These are phyloP conservation scores for Apostichopus japonicus DNA, from an alignment of 35 echinoderm and acorn worm species.

Conservation along the genomic window DNA sequence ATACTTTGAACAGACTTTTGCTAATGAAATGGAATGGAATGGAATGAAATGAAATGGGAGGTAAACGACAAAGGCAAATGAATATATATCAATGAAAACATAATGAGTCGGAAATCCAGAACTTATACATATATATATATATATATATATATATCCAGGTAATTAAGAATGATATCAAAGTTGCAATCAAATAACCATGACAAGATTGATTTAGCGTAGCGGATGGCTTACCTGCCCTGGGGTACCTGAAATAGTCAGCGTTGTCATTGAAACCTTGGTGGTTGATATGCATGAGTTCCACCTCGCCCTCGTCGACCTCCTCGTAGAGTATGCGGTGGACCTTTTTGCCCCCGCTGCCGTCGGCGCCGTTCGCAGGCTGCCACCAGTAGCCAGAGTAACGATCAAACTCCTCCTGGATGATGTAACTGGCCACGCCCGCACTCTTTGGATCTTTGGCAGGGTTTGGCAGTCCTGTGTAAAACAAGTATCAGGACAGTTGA, in stretches of 20 bases:
- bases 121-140: too few species aligned
- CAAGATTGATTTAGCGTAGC: too few species aligned
- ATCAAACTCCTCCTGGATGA: slow-evolving; percentile 99
- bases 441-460: slow-evolving; percentile 88
- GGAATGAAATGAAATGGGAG: too few species aligned
- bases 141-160: too few species aligned
- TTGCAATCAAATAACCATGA: too few species aligned
- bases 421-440: slow-evolving; percentile 94
- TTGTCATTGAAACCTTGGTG: slow-evolving; percentile 71
- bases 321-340: slow-evolving; percentile 88
- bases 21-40: too few species aligned
- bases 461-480: slow-evolving; percentile 57
- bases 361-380: slow-evolving; percentile 63
- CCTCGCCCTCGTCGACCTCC: slow-evolving; percentile 93
- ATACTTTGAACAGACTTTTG: too few species aligned
- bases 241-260: slow-evolving; percentile 95
- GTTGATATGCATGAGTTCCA: slow-evolving; percentile 92
- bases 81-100: too few species aligned
- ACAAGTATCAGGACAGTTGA: neutral
- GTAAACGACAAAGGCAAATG: too few species aligned
- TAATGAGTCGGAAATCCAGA: too few species aligned
- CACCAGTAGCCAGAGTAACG: slow-evolving; percentile 99
- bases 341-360: neutral
- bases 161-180: too few species aligned
- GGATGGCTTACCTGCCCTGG: slow-evolving; percentile 77